These are phyloP conservation scores for Clarias fuscus DNA, from an alignment of 2,797 vertebrate species.

Conservation along the genomic window DNA sequence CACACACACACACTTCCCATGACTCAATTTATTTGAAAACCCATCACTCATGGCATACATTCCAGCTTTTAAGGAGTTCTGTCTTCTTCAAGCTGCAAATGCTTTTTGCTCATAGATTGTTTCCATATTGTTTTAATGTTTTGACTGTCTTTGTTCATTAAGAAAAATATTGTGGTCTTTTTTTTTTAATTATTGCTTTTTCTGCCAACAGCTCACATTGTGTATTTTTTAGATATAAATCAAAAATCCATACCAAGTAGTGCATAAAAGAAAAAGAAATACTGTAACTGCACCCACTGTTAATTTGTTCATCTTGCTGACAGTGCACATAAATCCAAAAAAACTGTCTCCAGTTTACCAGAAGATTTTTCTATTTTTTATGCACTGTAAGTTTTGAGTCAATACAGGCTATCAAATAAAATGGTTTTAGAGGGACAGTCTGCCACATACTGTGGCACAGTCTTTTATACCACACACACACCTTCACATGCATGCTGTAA, in stretches of 20 bases:
- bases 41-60: neutral
- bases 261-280: neutral
- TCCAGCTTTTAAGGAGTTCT: neutral
- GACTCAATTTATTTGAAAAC: neutral
- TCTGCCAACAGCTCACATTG: neutral
- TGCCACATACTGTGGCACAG: no score
- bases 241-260: neutral
- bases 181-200: neutral
- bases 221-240: neutral
- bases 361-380: neutral
- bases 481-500: neutral
- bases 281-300: neutral
- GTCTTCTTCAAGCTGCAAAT: neutral
- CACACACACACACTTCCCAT: neutral
- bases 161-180: neutral
- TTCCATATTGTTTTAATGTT: neutral
- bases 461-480: neutral
- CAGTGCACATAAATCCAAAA: neutral
- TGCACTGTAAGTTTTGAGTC: neutral
- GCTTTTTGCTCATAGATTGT: neutral
- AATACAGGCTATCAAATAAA: slow-evolving; percentile 39
- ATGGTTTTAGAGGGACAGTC: neutral
- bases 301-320: slow-evolving; percentile 1
- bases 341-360: slow-evolving; percentile 7
- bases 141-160: neutral